These are phyloP conservation scores for Mechanitis messenoides DNA, from an alignment of 2,888 invertebrate species.

Conservation along the genomic window DNA sequence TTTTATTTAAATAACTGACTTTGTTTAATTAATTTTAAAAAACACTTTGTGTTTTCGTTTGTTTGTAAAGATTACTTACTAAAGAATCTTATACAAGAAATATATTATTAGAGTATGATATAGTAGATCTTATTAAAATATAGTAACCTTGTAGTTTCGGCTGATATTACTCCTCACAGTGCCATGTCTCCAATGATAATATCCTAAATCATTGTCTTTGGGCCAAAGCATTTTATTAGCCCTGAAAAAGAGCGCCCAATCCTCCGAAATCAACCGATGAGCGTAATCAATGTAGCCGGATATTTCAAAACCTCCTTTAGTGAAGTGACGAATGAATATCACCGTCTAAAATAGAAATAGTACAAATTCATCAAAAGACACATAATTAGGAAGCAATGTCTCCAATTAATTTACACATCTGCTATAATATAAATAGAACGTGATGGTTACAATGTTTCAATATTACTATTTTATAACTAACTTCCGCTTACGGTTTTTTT, in stretches of 20 bases:
- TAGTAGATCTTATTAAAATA: conserved; percentile 2
- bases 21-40: no score
- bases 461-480: no score
- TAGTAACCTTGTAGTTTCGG: conserved; percentile 82
- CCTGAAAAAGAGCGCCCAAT: conserved; percentile 86
- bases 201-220: conserved; percentile 82
- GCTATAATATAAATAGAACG: not conserved
- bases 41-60: no score
- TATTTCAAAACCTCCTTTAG: conserved; percentile 84
- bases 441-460: conserved; percentile 5
- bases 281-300: conserved; percentile 91
- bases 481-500: no score
- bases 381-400: conserved; percentile 2
- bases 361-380: not conserved
- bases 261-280: conserved; percentile 81
- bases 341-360: conserved; percentile 76
- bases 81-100: no score
- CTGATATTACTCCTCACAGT: conserved; percentile 83
- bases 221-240: conserved; percentile 81
- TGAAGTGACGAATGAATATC: conserved; percentile 84
- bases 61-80: no score
- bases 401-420: not conserved
- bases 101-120: no score
- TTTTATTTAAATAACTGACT: no score
- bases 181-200: conserved; percentile 86